Conservation (phyloP, 2,113 vertebrate species). For the Notothenia rossii region DNA sequence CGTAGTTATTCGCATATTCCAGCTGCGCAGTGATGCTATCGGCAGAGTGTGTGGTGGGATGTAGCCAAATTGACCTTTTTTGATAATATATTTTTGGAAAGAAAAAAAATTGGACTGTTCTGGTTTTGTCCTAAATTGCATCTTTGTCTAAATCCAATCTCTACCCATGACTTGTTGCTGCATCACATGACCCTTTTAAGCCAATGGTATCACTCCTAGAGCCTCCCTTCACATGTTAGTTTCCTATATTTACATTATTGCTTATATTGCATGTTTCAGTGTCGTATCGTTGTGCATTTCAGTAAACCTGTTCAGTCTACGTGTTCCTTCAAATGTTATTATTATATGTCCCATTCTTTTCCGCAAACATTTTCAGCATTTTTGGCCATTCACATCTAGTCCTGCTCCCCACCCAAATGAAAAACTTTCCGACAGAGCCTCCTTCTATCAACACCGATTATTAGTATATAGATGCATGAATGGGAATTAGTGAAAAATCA, state of each 20-base stretch:
- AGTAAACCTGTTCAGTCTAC: conserved; percentile 70
- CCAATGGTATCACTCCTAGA: conserved; percentile 86
- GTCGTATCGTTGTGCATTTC: conserved; percentile 75
- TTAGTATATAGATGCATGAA: conserved; percentile 80
- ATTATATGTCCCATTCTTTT: conserved; percentile 74
- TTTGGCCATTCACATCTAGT: conserved; percentile 72
- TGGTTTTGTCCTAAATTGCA: conserved; percentile 70
- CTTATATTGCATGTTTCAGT: conserved; percentile 81
- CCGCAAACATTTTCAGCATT: conserved; percentile 58
- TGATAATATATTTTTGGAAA: conserved; percentile 58
- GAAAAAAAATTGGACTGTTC: conserved; percentile 62
- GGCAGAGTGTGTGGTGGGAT: conserved; percentile 80
- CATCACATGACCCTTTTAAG: conserved; percentile 87
- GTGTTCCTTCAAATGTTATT: conserved; percentile 54
- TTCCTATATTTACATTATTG: conserved; percentile 75
- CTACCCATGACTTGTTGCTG: conserved; percentile 82
- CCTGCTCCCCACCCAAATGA: conserved; percentile 67
- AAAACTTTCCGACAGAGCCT: conserved; percentile 67
- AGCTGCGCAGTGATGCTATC: conserved; percentile 82
- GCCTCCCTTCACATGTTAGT: conserved; percentile 75
- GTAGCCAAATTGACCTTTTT: conserved; percentile 72
- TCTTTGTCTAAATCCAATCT: conserved; percentile 82
- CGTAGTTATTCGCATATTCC: conserved; percentile 69
- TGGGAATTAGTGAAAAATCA: conserved; percentile 74
- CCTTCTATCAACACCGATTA: conserved; percentile 65